Percentiles rank a stretch among this genome's conserved stretches.
These are phyloP conservation scores for Drosophila ironensis DNA, from an alignment of 1,140 invertebrate genomes.

Conservation along the genomic window DNA sequence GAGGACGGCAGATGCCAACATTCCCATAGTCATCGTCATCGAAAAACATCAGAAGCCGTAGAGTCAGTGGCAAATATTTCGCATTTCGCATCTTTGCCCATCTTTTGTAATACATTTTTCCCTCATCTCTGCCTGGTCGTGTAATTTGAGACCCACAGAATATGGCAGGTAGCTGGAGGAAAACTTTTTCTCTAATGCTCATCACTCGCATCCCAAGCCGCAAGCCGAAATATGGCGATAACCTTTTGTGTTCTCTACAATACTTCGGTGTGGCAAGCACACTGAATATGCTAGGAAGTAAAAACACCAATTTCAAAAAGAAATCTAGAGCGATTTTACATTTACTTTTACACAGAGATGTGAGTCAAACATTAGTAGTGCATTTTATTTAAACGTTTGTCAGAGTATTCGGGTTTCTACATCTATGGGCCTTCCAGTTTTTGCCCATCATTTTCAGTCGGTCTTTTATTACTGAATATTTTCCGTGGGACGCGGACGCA, in stretches of 20 bases:
- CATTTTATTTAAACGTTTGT: not conserved
- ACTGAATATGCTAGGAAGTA: no score
- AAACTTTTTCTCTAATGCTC: constrained; percentile 56
- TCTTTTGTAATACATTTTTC: constrained; percentile 71
- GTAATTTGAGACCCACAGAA: constrained; percentile 54
- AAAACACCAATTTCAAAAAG: no score
- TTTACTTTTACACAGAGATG: no score
- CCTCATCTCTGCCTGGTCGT: constrained; percentile 30
- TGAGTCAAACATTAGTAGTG: no score
- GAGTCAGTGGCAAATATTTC: constrained; percentile 60
- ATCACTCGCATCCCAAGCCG: constrained; percentile 56
- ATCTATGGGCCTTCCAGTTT: not conserved
- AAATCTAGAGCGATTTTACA: no score
- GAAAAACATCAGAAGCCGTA: constrained; percentile 1
- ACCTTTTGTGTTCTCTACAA: constrained; percentile 39
- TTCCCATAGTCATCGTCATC: constrained; percentile 39
- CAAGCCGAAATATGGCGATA: constrained; percentile 58
- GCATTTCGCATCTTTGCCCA: constrained; percentile 72
- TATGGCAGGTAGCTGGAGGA: constrained; percentile 42
- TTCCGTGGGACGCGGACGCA: constrained; percentile 9
- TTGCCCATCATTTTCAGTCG: constrained; percentile 4
- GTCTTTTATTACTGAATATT: constrained; percentile 72
- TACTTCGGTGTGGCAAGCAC: not conserved
- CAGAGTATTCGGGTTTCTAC: constrained; percentile 8
- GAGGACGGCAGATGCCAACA: constrained; percentile 51